Percentiles rank a stretch among this genome's conserved stretches.
phyloP scores from a whole-genome alignment of 2,888 invertebrate species.

The Lumbricus terrestris region DNA sequence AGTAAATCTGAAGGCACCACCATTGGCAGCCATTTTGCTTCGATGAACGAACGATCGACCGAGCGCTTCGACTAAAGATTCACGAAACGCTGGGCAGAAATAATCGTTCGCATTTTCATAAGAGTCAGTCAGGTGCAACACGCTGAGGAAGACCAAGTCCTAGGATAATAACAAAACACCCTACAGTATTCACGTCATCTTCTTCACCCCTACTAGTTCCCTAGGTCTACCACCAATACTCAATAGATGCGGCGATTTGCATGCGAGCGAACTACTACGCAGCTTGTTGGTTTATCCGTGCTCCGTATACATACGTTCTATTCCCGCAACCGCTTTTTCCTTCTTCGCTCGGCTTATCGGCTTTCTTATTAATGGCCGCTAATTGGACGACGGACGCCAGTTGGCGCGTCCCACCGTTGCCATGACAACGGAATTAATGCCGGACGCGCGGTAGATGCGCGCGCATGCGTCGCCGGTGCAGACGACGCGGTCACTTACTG shows the following conservation, averaged over 20 bases:
- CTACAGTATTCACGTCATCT: neutral
- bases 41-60: neutral
- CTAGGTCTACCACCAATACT: neutral
- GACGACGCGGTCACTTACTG: neutral
- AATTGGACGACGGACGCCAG: neutral
- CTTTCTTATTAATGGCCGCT: neutral
- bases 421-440: neutral
- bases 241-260: neutral
- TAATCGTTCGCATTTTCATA: neutral
- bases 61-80: neutral
- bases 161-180: neutral
- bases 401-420: neutral
- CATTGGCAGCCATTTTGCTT: neutral
- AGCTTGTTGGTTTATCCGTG: neutral
- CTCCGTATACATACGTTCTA: neutral
- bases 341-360: slow-evolving; percentile 3
- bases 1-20: neutral
- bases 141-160: neutral
- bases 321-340: neutral
- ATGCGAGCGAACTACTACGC: neutral
- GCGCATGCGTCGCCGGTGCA: neutral
- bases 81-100: neutral
- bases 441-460: neutral
- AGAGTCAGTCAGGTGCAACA: neutral
- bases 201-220: neutral